Percentiles rank a stretch among this genome's conserved stretches.
phyloP scores from a whole-genome alignment of 2,888 invertebrate genomes.

The Drosophila buzzatii region DNA sequence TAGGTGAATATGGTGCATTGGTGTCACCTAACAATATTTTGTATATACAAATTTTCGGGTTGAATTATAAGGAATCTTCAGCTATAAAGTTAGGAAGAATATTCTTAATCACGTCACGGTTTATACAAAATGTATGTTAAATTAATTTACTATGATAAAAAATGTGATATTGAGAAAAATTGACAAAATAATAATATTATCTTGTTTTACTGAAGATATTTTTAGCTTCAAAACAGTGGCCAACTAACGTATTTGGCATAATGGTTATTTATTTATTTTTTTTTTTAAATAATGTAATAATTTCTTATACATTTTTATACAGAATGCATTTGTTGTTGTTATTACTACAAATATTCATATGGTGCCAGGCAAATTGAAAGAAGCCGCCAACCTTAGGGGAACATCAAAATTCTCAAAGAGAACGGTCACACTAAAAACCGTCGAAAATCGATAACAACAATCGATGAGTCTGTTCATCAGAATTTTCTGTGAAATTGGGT shows the following conservation, averaged over 20 bases:
- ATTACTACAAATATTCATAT: not conserved
- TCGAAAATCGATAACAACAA: slow-evolving; percentile 19
- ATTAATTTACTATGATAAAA: not conserved
- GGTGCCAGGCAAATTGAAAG: not conserved
- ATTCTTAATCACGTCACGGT: not conserved
- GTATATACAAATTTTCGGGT: not conserved
- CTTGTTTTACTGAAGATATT: too few relatives aligned
- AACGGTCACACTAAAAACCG: slow-evolving; percentile 24
- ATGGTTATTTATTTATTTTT: not conserved
- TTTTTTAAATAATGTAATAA: too few relatives aligned
- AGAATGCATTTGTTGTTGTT: too few relatives aligned
- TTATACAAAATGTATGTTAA: not conserved
- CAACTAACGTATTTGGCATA: not conserved
- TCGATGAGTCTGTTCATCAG: slow-evolving; percentile 38
- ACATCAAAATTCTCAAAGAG: not conserved
- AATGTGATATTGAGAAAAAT: not conserved
- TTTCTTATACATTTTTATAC: not conserved
- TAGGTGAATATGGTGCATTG: too few relatives aligned
- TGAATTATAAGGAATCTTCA: not conserved
- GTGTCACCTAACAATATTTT: not conserved
- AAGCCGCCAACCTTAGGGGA: too few relatives aligned
- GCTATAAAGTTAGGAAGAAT: not conserved
- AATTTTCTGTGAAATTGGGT: slow-evolving; percentile 50
- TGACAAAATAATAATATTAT: too few relatives aligned
- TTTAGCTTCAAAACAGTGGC: not conserved